Evolutionary conservation across 2,888 invertebrate genomes (phyloP), one percentile per base, ranked within the genome.

Genomic region (Andrena minutula): DNA sequence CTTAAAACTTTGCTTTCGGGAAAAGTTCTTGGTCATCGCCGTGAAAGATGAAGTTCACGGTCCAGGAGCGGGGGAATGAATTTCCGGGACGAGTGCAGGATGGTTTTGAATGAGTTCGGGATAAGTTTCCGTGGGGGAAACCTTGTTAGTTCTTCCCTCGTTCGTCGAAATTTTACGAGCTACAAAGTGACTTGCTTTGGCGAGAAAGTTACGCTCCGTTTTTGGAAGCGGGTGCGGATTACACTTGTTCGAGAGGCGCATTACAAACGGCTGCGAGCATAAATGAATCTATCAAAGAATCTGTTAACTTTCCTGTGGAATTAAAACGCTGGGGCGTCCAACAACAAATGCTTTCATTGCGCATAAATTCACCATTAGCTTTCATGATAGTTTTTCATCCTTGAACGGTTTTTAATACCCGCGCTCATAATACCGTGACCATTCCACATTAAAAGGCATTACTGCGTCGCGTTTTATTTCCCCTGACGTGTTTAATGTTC

Each of bases 21-120:
- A 73, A 72, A 65, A 79, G 56, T 65, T 65, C 64, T 68, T 41
- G 79, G 65, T 51, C 70, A 74, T 69, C 41, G 70, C 26, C 53
- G 73, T 53, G 69, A 70, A 73, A 74, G 70, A 74, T 63, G 74
- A 73, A 71, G 65, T 63, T 70, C 60, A 58, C 7, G 64, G 56
- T 79, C 58, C 64, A 53, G 69, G 75, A 75, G 75, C 78, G 77
- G 86, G 56, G 79, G 75, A 86, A 85, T 80, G 86, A 86, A 83
- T 88, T 86, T 88, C 84, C 60, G 71, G 23, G 83, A 79, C 84
- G 68, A 77, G 75, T 78, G 82, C 81, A 75, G 79, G 76, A 74
- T 80, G 89, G 88, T 80, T 88, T 90, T 89, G 88, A 90, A 90
- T 84, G 86, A 88, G 86, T 87, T 88, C 75, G 83, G 79, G 88